Evolutionary conservation across 1,140 invertebrate species (phyloP), one percentile per base, ranked within the genome.

Genomic region (Drosophila chauvacae): DNA sequence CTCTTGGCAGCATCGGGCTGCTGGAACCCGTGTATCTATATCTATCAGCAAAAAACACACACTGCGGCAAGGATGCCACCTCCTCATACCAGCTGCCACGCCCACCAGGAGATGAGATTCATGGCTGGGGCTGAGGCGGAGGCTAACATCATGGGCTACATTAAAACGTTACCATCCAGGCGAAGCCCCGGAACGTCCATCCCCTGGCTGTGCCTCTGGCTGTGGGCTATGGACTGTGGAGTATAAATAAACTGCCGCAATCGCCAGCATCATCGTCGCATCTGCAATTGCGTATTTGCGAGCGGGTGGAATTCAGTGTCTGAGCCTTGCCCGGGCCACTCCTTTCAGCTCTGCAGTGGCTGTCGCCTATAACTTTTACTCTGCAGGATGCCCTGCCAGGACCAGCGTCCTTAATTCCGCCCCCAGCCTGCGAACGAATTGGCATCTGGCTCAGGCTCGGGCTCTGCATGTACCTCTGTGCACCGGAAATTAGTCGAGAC

Each of bases 231-330:
- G 13, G 51, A 4, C 18, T 55, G 51, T 37, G 70, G 81, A 71
- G 63, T 81, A 88, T 88, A 87, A 87, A 87, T 87, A 88, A 84
- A 87, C 84, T 87, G 85, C 80, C 84, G 80, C 84, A 87, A 87
- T 87, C 84, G 80, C 84, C 83, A 71, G 83, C 80, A 83, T 88
- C 83, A 77, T 83, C 84, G 81, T 85, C 85, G 81, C 85, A 88
- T 88, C 85, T 88, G 85, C 85, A 90, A 88, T 85, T 88, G 85
- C 84, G 85, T 90, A 88, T 84, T 77, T 74, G 58, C 66, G 75
- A 56, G 33, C 64, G 44, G 53, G 66, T 45, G 69, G 68, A 70
- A 70, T 72, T 71, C 69, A 30, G 53, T 48, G 69, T 59, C 69
- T 72, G 69, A 72, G 48, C 41, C 35, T 48, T 18, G 37, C 66